Percentiles rank a stretch among this genome's conserved stretches.
Conservation (phyloP, 2,888 invertebrate genomes). For the Patella depressa region DNA sequence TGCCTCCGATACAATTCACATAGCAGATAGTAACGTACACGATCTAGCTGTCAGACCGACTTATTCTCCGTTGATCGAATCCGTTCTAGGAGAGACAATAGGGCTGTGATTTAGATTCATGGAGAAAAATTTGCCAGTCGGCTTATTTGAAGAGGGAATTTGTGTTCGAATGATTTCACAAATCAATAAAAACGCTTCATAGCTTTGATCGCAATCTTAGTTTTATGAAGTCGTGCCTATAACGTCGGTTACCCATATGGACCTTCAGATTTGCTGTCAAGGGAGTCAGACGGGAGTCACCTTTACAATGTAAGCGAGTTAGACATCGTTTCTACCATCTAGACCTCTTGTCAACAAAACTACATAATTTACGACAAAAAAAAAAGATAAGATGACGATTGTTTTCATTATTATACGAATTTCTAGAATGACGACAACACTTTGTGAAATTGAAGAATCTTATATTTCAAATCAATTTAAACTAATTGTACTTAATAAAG, state of each 20-base stretch:
- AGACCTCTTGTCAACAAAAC: no score
- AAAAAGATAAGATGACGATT: no score
- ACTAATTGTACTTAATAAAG: no score
- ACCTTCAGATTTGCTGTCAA: not conserved
- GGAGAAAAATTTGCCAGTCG: conserved; percentile 9
- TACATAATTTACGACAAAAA: no score
- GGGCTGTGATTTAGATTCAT: conserved; percentile 1
- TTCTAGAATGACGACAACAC: no score
- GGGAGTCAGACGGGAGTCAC: not conserved
- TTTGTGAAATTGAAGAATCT: no score
- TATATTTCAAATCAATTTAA: no score
- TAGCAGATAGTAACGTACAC: not conserved
- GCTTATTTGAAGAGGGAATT: conserved; percentile 6
- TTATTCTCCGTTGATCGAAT: conserved; percentile 2
- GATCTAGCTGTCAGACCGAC: not conserved
- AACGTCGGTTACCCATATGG: conserved; percentile 13
- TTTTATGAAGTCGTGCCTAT: conserved; percentile 7
- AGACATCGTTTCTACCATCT: no score
- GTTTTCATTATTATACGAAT: no score
- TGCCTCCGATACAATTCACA: not conserved
- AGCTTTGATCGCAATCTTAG: not conserved
- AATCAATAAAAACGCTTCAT: conserved; percentile 5
- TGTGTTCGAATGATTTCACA: conserved; percentile 9
- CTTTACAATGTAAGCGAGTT: no score
- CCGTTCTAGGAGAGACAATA: not conserved